A percentile compares a stretch with the other conserved stretches of the same genome.
These are phyloP conservation scores for Acyrthosiphon pisum DNA, from an alignment of 1,140 invertebrate genomes.

Conservation along the genomic window DNA sequence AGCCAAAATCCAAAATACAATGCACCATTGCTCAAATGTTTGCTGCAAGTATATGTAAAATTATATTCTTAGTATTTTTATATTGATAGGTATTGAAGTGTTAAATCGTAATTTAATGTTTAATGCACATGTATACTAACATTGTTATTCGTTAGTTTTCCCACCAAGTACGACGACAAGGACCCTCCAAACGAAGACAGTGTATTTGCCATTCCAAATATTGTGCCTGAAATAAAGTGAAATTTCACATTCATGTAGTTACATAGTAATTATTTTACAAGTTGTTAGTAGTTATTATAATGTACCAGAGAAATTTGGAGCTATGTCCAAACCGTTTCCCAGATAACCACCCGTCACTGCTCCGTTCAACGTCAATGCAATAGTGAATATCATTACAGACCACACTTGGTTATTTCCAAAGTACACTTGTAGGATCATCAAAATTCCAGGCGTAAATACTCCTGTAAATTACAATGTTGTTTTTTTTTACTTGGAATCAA, in stretches of 20 bases:
- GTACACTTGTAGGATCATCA: conserved; percentile 75
- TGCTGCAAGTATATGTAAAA: conserved; percentile 66
- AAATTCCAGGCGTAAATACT: conserved; percentile 58
- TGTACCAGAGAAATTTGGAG: conserved; percentile 83
- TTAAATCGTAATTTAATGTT: background rate
- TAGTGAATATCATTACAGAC: conserved; percentile 78
- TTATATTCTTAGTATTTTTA: background rate
- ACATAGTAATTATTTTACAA: background rate
- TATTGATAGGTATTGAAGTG: background rate
- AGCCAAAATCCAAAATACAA: conserved; percentile 83
- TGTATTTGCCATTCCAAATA: conserved; percentile 91
- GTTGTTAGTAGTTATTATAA: background rate
- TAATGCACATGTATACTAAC: conserved; percentile 65
- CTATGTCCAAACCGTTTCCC: conserved; percentile 88
- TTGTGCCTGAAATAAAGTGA: conserved; percentile 66
- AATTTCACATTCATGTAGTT: background rate
- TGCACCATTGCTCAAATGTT: conserved; percentile 80
- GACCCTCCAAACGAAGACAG: conserved; percentile 88
- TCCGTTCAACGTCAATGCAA: conserved; percentile 81
- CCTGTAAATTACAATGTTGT: conserved; percentile 5
- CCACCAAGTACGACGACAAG: conserved; percentile 84
- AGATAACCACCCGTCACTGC: conserved; percentile 86
- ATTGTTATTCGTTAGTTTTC: conserved; percentile 77
- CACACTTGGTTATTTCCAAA: conserved; percentile 72
- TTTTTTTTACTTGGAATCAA: background rate